Conservation (phyloP, 2,797 vertebrate species). For the Poeciliopsis paucimaculata region DNA sequence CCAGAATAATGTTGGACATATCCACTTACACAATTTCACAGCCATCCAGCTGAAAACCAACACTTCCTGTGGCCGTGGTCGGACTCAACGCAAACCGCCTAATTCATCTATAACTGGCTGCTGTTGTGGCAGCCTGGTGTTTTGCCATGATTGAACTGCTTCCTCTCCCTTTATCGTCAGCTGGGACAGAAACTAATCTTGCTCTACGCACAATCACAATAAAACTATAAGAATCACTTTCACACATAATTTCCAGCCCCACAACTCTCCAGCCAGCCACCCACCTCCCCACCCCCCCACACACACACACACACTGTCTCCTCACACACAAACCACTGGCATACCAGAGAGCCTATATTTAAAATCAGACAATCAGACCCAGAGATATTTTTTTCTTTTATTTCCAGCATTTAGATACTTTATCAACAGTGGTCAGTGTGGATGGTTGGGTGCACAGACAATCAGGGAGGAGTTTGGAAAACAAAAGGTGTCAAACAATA, state of each 20-base stretch:
- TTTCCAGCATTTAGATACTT: conserved; percentile 75
- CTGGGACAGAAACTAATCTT: not conserved
- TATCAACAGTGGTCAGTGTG: conserved; percentile 72
- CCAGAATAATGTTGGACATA: conserved; percentile 27
- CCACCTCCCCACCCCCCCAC: conserved; percentile 1
- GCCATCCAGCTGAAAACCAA: conserved; percentile 22
- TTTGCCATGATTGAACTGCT: conserved; percentile 14
- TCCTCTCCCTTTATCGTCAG: conserved; percentile 35
- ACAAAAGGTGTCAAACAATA: conserved; percentile 55
- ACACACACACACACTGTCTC: conserved; percentile 28
- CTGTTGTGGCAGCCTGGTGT: conserved; percentile 27
- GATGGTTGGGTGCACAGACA: conserved; percentile 59
- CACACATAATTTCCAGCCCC: conserved; percentile 58
- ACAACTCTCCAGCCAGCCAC: not conserved
- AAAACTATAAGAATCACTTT: conserved; percentile 47
- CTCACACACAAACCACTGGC: conserved; percentile 72
- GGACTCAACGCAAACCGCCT: conserved; percentile 37
- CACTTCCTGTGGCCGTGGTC: conserved; percentile 12
- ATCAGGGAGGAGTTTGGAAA: conserved; percentile 47
- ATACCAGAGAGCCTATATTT: conserved; percentile 81
- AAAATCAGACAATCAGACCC: conserved; percentile 71
- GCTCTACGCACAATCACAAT: conserved; percentile 31
- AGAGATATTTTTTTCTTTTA: conserved; percentile 58
- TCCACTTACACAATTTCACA: conserved; percentile 31
- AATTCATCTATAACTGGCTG: conserved; percentile 28